Percentiles rank a stretch among this genome's conserved stretches.
These are phyloP conservation scores for Pocillopora grandis DNA, from an alignment of 92 coral and sea anemone genomes.

Conservation along the genomic window DNA sequence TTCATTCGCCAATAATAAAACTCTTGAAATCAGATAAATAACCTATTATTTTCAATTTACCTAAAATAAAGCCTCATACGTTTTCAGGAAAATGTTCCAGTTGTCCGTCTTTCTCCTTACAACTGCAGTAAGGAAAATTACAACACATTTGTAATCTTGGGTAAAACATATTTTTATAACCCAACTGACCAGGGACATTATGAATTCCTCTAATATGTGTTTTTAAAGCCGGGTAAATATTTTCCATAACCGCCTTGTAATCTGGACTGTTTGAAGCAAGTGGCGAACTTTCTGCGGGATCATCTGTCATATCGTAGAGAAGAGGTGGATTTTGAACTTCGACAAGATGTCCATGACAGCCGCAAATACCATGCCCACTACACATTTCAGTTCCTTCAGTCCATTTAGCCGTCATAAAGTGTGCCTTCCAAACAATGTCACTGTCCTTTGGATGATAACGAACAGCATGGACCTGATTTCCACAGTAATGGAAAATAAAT, in stretches of 20 bases:
- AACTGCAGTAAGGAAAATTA: slow-evolving; percentile 73
- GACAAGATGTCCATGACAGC: slow-evolving; percentile 60
- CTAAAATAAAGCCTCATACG: background rate
- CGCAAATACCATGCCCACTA: slow-evolving; percentile 23
- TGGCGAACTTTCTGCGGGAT: slow-evolving; percentile 66
- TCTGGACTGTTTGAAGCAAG: slow-evolving; percentile 21
- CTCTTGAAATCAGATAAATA: background rate
- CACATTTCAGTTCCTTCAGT: slow-evolving; percentile 60
- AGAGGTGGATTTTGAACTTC: slow-evolving; percentile 67
- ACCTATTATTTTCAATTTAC: background rate
- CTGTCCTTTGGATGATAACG: slow-evolving; percentile 75
- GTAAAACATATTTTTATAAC: slow-evolving; percentile 23
- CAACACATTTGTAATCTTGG: slow-evolving; percentile 70
- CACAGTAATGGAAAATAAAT: slow-evolving; percentile 86
- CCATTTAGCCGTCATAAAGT: slow-evolving; percentile 70
- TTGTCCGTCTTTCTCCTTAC: slow-evolving; percentile 45
- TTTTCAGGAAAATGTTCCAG: slow-evolving; percentile 18
- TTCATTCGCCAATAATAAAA: background rate
- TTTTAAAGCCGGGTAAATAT: slow-evolving; percentile 55
- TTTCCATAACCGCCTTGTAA: slow-evolving; percentile 39
- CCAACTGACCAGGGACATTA: slow-evolving; percentile 62
- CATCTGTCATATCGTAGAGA: slow-evolving; percentile 69
- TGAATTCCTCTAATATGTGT: slow-evolving; percentile 43
- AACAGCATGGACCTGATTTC: slow-evolving; percentile 77
- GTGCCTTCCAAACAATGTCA: slow-evolving; percentile 73